Conservation (phyloP, 2,888 invertebrate genomes). For the Lepidonotus clava region DNA sequence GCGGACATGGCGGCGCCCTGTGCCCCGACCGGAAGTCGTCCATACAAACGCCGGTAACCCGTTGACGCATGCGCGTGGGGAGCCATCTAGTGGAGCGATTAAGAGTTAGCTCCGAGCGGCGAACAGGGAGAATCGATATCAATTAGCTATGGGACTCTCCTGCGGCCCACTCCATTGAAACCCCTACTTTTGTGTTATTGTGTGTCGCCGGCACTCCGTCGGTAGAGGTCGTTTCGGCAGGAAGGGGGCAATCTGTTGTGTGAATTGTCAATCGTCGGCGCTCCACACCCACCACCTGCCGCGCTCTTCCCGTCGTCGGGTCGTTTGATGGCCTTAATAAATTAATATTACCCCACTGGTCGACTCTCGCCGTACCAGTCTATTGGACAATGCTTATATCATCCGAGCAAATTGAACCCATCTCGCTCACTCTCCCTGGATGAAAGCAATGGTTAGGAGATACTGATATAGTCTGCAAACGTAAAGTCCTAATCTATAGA, state of each 20-base stretch:
- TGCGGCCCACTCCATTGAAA: slow-evolving; percentile 19
- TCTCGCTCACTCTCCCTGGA: too few species aligned
- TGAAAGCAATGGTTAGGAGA: too few species aligned
- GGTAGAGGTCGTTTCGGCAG: background rate
- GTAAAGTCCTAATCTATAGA: too few species aligned
- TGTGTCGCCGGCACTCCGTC: background rate
- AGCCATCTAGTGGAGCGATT: slow-evolving; percentile 46
- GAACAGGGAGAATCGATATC: slow-evolving; percentile 11
- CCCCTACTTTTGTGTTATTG: background rate
- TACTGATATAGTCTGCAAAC: too few species aligned
- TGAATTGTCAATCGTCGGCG: slow-evolving; percentile 1
- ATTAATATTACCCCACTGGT: too few species aligned
- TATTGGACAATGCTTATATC: too few species aligned
- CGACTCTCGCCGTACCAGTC: too few species aligned
- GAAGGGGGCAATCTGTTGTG: slow-evolving; percentile 29
- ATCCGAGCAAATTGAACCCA: too few species aligned
- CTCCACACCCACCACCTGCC: background rate
- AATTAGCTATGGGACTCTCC: slow-evolving; percentile 26
- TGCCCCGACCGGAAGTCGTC: slow-evolving; percentile 32
- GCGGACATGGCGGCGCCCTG: slow-evolving; percentile 6
- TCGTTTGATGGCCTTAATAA: too few species aligned
- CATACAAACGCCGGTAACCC: slow-evolving; percentile 28
- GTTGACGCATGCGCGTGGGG: slow-evolving; percentile 51
- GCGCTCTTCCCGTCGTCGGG: too few species aligned
- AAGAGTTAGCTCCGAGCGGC: slow-evolving; percentile 8